A percentile compares a stretch with the other conserved stretches of the same genome.
These are phyloP conservation scores for Turritopsis rubra DNA, from an alignment of 30 jellyfish, hydroid and myxozoan genomes.

Conservation along the genomic window DNA sequence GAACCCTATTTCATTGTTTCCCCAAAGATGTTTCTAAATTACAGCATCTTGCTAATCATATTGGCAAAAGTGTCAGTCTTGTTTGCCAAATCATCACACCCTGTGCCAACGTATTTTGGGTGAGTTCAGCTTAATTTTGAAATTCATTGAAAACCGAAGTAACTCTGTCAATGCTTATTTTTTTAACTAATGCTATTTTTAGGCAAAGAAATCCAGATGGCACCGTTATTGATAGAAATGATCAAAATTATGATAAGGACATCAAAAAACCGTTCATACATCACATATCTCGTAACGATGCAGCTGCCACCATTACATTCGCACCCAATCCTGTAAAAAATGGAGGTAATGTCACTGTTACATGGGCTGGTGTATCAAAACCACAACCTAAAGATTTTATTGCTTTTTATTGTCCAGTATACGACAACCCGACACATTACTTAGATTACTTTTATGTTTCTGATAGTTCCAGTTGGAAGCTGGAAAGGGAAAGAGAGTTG, in stretches of 20 bases:
- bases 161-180: not conserved
- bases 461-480: slow-evolving; percentile 50
- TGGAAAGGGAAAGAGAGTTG: slow-evolving; percentile 67
- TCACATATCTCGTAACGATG: slow-evolving; percentile 40
- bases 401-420: slow-evolving; percentile 71
- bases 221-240: slow-evolving; percentile 38
- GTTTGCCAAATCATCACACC: not conserved
- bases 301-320: slow-evolving; percentile 50
- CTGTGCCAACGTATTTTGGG: not conserved
- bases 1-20: not conserved
- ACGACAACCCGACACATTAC: slow-evolving; percentile 35
- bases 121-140: not conserved
- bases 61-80: not conserved
- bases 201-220: slow-evolving; percentile 34
- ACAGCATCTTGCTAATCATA: not conserved
- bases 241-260: slow-evolving; percentile 51
- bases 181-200: not conserved
- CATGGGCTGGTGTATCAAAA: slow-evolving; percentile 57
- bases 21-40: not conserved
- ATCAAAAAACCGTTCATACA: slow-evolving; percentile 38
- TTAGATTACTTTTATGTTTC: slow-evolving; percentile 77
- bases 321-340: slow-evolving; percentile 65
- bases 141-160: too few species aligned
- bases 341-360: slow-evolving; percentile 71
- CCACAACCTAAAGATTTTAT: slow-evolving; percentile 81